Conservation (phyloP, 2,113 vertebrate genomes). For the Sciurus niger region DNA sequence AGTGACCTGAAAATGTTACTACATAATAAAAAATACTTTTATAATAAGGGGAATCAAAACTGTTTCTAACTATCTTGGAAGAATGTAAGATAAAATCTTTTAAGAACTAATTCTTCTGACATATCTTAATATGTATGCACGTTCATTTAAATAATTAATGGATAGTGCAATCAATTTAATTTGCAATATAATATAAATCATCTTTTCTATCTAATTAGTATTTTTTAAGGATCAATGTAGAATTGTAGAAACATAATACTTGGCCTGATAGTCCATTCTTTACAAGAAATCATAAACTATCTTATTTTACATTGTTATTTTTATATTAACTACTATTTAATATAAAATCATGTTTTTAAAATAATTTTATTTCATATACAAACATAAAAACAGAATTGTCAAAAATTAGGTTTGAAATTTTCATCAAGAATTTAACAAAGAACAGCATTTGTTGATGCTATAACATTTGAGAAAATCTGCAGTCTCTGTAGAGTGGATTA, state of each 20-base stretch:
- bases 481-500: background rate
- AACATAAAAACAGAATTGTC: constrained; percentile 35
- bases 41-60: constrained; percentile 1
- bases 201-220: background rate
- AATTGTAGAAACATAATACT: constrained; percentile 37
- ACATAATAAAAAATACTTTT: constrained; percentile 25
- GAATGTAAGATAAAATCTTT: constrained; percentile 50
- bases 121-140: constrained; percentile 17
- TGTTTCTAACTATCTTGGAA: constrained; percentile 57
- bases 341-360: background rate
- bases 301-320: background rate
- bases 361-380: background rate
- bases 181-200: background rate
- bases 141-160: background rate
- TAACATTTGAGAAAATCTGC: constrained; percentile 53
- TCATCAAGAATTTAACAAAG: background rate
- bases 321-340: background rate
- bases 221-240: background rate
- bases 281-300: background rate
- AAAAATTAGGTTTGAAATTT: constrained; percentile 5
- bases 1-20: constrained; percentile 44
- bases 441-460: background rate
- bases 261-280: background rate
- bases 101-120: background rate
- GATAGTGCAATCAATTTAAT: background rate